Evolutionary conservation across 1,140 invertebrate species (phyloP).

Genomic region (Leptestheria dahalacensis): DNA sequence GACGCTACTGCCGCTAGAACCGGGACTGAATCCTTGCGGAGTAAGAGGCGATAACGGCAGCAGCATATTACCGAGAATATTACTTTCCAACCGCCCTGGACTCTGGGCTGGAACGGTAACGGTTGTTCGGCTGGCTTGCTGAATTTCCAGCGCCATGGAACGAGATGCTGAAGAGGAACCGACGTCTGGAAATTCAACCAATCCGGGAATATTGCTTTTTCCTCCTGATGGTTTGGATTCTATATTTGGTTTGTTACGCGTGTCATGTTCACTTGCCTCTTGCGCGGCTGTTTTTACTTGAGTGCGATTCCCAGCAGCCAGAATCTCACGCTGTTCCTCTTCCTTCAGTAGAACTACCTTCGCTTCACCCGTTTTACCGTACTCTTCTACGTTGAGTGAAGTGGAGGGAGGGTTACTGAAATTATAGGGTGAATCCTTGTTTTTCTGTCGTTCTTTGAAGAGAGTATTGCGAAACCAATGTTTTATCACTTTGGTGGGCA

Average conservation of each 20-base stretch:
- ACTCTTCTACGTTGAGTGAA: constrained; percentile 90
- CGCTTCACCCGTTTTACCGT: constrained; percentile 95
- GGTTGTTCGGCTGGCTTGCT: constrained; percentile 8
- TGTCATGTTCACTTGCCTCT: constrained; percentile 23
- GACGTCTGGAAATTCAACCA: no score
- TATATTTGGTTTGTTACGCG: constrained; percentile 18
- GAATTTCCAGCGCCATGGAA: constrained; percentile 14
- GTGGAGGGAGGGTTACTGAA: constrained; percentile 98
- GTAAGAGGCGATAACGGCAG: constrained; percentile 24
- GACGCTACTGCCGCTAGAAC: constrained; percentile 36
- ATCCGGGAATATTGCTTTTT: no score
- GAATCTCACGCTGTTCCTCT: constrained; percentile 24
- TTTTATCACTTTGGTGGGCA: constrained; percentile 98
- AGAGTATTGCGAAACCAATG: constrained; percentile 99
- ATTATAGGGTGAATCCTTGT: constrained; percentile 99
- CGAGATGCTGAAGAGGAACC: constrained; percentile 38
- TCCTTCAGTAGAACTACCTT: constrained; percentile 63
- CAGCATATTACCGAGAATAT: constrained; percentile 1
- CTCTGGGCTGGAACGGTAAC: constrained; percentile 8
- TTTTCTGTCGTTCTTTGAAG: constrained; percentile 96
- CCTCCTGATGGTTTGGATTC: no score
- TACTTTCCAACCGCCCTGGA: constrained; percentile 2
- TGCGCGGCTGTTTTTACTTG: constrained; percentile 5
- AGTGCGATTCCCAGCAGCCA: not conserved
- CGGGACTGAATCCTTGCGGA: constrained; percentile 39